Base-by-base conservation (phyloP, 2,113 vertebrate genomes). In the Ceuthmochares aereus region DNA sequence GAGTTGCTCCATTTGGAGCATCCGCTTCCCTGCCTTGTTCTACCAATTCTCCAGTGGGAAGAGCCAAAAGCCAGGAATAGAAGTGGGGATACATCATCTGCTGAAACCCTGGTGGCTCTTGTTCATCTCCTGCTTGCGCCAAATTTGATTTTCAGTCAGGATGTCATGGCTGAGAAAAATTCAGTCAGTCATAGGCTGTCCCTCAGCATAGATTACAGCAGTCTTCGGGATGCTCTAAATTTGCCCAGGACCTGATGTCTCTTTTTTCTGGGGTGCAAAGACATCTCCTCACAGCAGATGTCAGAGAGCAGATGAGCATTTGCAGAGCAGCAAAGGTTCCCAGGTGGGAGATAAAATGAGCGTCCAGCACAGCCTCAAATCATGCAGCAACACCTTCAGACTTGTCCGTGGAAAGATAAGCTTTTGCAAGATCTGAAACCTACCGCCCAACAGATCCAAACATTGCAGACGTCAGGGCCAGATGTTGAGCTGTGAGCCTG, bases 101-200 rank as follows among this genome's bases (percentile, higher is more conserved):
- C 42, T 32, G 42, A 68, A 79, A 9, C 18, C 20, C 45, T 19
- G 9, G 22, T 13, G 59, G 25, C 26, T 74, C 27, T 12, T 62
- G 30, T 34, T 74, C 68, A 10, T 51, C 55, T 45, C 27, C 55
- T 52, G 10, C 36, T 69, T 1, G 6, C 51, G 18, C 32, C 30
- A 49, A 54, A 75, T 80, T 29, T 45, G 21, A 21, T 59, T 52
- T 55, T 42, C 11, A 74, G n/a, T 54, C 43, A 47, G 47, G 30
- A 58, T 45, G 42, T 58, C 45, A 16, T 4, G 10, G 29, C 18
- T n/a, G 54, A 43, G 36, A 27, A 55, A 83, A 84, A 51, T 18
- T 2, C 20, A 51, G 6, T 8, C 45, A 34, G 18, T 10, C 7
- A 0, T 1, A n/a, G 36, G 20, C 25, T 56, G 20, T 30, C 49